A percentile compares a stretch with the other conserved stretches of the same genome.
Conservation (phyloP, 2,113 vertebrate genomes). For the Pica pica region DNA sequence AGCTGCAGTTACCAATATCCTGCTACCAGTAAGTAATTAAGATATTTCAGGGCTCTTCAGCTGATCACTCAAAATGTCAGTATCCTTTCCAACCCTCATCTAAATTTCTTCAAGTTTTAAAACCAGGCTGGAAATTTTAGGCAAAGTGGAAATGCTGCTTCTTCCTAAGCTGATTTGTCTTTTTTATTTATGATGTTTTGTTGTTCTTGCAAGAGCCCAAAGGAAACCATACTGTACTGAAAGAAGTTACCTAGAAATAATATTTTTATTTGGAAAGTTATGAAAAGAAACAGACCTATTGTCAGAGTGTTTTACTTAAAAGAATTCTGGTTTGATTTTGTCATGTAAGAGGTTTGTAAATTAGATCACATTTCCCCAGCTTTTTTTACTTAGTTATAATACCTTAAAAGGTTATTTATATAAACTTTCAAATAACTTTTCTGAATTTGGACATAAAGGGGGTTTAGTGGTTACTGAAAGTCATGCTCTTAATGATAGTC, state of each 20-base stretch:
- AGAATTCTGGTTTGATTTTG: background rate
- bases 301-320: background rate
- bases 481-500: background rate
- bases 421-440: background rate
- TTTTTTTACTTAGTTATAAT: background rate
- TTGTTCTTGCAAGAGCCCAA: background rate
- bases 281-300: background rate
- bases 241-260: background rate
- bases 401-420: background rate
- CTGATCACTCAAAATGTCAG: slow-evolving; percentile 26
- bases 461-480: background rate
- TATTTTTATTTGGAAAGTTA: background rate
- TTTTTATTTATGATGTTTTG: background rate
- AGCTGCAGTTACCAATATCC: slow-evolving; percentile 41
- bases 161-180: background rate
- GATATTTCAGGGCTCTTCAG: background rate
- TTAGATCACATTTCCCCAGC: background rate
- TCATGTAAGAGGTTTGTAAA: background rate
- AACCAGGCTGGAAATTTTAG: background rate
- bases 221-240: background rate
- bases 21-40: slow-evolving; percentile 29
- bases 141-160: background rate
- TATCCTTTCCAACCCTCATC: background rate
- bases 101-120: slow-evolving; percentile 11
- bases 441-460: background rate